Base-by-base conservation (phyloP, 2,113 vertebrate species). In the Catharus bicknelli region DNA sequence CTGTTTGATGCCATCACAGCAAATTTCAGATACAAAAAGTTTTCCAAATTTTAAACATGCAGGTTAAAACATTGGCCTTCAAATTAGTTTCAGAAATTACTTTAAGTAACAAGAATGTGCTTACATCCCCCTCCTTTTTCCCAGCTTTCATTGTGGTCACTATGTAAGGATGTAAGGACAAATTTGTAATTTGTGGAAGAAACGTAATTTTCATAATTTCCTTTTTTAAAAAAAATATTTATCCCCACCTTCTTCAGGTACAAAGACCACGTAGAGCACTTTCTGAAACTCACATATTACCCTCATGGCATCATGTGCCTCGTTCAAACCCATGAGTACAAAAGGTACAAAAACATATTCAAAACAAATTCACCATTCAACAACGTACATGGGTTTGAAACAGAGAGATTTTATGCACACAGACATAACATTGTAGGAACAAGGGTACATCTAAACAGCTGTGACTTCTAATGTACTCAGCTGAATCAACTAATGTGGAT, bases 11-110 rank as follows among this genome's bases (percentile, higher is more conserved):
- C 21, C 76, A 80, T 3, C 66, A 38, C 45, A 78, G 42, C 32
- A 57, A 73, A 40, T 64, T 66, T 90, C 63, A 66, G 54, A 58
- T 36, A 54, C 7, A 83, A 69, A 26, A 45, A 26, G 2, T 21
- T 40, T 32, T 54, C 55, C 43, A 57, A 9, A 51, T 55, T 77
- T 76, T 55, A 86, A 90, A 66, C 5, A 2, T 50, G 38, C 80
- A 76, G 38, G 38, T 83, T 57, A 54, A 83, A 90, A 84, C 84
- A 93, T 0, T 61, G 63, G 83, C 70, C 85, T 91, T 78, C 59
- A 81, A 87, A 48, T 7, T 25, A 54, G 83, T 81, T 95, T 94
- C 94, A 94, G 92, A 95, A 95, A 93, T 94, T 59, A 76, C 88
- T 92, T 87, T 23, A 63, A 83, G 16, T 29, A 51, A 50, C 29